These are phyloP conservation scores for Glandiceps talaboti DNA, from an alignment of 53 echinoderm and acorn worm genomes.

Conservation along the genomic window DNA sequence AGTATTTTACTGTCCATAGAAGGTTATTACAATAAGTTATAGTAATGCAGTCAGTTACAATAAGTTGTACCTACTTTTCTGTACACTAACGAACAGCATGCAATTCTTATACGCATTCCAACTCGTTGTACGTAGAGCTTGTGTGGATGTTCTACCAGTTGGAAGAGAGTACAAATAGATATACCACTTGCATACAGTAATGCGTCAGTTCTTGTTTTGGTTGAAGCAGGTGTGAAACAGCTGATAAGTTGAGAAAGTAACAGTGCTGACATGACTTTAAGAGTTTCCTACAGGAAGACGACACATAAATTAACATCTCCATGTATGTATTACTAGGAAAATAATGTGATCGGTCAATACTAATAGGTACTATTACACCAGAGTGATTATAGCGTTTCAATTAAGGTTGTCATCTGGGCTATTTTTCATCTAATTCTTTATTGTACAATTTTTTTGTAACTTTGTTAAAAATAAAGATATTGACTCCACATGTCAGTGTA, in stretches of 20 bases:
- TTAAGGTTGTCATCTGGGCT: no score
- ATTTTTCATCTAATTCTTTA: no score
- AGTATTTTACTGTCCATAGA: no score
- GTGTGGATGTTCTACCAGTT: slow-evolving; percentile 33
- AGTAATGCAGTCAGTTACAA: no score
- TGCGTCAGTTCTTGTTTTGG: slow-evolving; percentile 33
- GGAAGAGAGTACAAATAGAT: slow-evolving; percentile 9
- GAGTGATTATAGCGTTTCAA: no score
- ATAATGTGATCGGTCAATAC: no score
- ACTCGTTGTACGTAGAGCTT: slow-evolving; percentile 35
- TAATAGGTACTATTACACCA: no score
- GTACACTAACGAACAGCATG: slow-evolving; percentile 42
- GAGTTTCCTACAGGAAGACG: slow-evolving; percentile 21
- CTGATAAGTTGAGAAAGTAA: slow-evolving; percentile 33
- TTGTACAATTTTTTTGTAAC: no score
- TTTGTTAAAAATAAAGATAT: no score
- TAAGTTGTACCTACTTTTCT: slow-evolving; percentile 34
- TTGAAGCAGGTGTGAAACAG: slow-evolving; percentile 41
- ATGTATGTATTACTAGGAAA: background rate
- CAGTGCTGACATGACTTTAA: slow-evolving; percentile 45
- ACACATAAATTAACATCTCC: no score
- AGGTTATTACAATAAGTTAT: no score
- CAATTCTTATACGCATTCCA: slow-evolving; percentile 56
- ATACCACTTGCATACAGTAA: slow-evolving; percentile 56
- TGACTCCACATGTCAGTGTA: no score